Evolutionary conservation across 2,888 invertebrate genomes (phyloP).

Genomic region (Dione juno): DNA sequence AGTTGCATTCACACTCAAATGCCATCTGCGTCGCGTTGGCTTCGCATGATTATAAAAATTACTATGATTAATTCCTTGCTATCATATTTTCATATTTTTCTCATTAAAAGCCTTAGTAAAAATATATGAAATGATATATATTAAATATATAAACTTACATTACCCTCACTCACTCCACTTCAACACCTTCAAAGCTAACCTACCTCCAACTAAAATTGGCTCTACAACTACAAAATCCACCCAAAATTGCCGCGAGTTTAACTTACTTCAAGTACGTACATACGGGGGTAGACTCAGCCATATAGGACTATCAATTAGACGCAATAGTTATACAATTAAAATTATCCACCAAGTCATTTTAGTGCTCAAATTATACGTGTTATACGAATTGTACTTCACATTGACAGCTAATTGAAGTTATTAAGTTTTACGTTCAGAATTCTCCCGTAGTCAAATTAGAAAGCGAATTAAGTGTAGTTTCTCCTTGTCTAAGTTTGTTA

Average conservation of each 20-base stretch:
- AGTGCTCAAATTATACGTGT: conserved; percentile 4
- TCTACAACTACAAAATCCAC: conserved; percentile 5
- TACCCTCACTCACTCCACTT: not conserved
- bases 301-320: conserved; percentile 9
- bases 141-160: not conserved
- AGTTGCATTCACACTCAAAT: too few species aligned
- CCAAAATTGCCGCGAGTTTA: not conserved
- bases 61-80: too few species aligned
- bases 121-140: too few species aligned
- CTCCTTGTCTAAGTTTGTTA: conserved; percentile 9
- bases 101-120: too few species aligned
- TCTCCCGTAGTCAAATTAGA: conserved; percentile 9
- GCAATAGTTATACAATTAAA: conserved; percentile 16
- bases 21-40: too few species aligned
- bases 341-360: conserved; percentile 4
- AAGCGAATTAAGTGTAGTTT: conserved; percentile 16
- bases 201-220: not conserved
- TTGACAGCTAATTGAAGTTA: conserved; percentile 23
- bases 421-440: conserved; percentile 21
- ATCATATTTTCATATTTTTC: too few species aligned
- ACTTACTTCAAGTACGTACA: conserved; percentile 1
- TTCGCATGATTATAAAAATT: too few species aligned
- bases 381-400: conserved; percentile 9
- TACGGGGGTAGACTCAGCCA: not conserved
- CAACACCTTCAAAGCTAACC: conserved; percentile 1